Conservation (phyloP, 1,140 invertebrate species). For the Hyles vespertilio region DNA sequence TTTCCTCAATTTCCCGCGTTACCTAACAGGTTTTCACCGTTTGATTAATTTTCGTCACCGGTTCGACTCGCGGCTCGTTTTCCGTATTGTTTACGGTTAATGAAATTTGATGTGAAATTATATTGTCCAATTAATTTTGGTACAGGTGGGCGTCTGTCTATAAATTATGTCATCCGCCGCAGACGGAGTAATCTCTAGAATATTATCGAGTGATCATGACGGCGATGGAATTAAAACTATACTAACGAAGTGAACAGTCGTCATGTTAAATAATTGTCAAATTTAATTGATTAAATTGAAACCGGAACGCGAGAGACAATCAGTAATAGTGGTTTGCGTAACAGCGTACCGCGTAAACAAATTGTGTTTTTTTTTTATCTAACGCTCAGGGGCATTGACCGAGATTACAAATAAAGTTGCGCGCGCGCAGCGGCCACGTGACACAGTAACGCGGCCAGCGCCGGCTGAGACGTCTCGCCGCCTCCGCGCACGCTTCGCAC, state of each 20-base stretch:
- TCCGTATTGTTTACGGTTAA: slow-evolving; percentile 18
- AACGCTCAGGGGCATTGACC: slow-evolving; percentile 72
- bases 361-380: slow-evolving; percentile 66
- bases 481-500: neutral
- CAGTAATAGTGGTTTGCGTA: slow-evolving; percentile 59
- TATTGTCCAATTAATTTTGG: slow-evolving; percentile 11
- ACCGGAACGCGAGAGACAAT: slow-evolving; percentile 45
- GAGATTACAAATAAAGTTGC: slow-evolving; percentile 69
- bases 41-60: slow-evolving; percentile 37
- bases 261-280: too few species aligned
- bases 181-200: too few species aligned
- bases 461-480: slow-evolving; percentile 22
- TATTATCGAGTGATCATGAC: too few species aligned
- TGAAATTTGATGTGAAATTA: slow-evolving; percentile 24
- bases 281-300: slow-evolving; percentile 6
- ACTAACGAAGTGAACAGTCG: too few species aligned
- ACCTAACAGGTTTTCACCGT: slow-evolving; percentile 57
- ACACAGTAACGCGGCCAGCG: slow-evolving; percentile 51
- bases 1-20: slow-evolving; percentile 69
- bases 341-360: slow-evolving; percentile 59
- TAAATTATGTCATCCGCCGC: too few species aligned
- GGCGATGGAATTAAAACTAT: too few species aligned
- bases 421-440: slow-evolving; percentile 68
- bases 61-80: slow-evolving; percentile 19
- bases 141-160: neutral